phyloP scores from a whole-genome alignment of 2,113 vertebrate species.

The Excalfactoria chinensis region DNA sequence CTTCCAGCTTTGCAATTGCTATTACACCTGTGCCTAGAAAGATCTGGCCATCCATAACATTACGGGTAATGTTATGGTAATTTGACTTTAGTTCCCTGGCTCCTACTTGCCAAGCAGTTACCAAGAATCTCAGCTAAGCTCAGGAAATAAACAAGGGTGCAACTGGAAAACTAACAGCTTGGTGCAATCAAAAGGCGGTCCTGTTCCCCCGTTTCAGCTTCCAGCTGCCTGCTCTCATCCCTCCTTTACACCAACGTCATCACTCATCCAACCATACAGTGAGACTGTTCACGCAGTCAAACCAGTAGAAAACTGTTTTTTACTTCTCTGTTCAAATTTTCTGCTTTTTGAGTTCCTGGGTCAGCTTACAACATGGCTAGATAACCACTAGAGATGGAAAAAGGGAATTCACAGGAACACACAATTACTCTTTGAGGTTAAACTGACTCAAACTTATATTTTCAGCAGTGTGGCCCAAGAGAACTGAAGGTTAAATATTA shows the following conservation, averaged over 20 bases:
- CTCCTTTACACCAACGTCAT: neutral
- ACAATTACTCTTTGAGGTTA: neutral
- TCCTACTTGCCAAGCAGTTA: neutral
- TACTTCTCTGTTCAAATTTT: neutral
- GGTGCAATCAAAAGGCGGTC: neutral
- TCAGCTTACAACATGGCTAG: neutral
- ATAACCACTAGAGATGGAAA: neutral
- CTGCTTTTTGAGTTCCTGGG: neutral
- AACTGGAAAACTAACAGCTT: neutral
- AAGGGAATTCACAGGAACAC: neutral
- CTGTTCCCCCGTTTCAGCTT: neutral
- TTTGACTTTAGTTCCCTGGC: neutral
- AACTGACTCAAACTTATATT: neutral
- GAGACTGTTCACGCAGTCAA: neutral
- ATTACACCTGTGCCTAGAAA: neutral
- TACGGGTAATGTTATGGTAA: no score
- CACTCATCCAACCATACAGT: neutral
- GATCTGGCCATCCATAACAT: neutral
- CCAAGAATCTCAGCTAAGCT: neutral
- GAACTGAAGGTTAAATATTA: neutral
- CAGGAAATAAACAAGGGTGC: neutral
- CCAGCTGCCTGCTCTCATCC: neutral
- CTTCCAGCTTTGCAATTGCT: neutral
- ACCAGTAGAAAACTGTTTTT: neutral
- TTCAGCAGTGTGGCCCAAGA: neutral